Conservation (phyloP, 2,888 invertebrate genomes). For the Darwinula stevensoni region DNA sequence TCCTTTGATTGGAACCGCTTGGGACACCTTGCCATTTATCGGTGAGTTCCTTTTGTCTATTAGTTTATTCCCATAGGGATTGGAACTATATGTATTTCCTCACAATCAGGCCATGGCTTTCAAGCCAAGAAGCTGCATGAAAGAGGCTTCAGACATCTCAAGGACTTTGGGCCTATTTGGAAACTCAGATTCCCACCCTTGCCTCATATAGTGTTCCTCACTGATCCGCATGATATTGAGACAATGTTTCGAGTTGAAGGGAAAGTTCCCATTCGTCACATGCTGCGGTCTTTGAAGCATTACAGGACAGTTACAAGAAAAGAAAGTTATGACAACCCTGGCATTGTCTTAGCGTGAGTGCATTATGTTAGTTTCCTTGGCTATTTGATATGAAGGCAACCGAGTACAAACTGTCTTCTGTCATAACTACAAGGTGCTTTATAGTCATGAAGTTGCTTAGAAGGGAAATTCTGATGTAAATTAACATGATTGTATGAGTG, state of each 20-base stretch:
- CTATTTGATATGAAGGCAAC: too few species aligned
- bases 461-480: too few species aligned
- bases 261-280: slow-evolving; percentile 16
- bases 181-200: background rate
- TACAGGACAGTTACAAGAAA: slow-evolving; percentile 14
- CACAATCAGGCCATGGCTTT: too few species aligned
- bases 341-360: background rate
- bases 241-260: slow-evolving; percentile 17
- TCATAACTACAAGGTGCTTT: too few species aligned
- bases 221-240: slow-evolving; percentile 20
- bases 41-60: too few species aligned
- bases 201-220: background rate
- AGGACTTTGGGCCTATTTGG: background rate
- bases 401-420: too few species aligned
- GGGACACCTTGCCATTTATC: background rate
- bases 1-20: background rate
- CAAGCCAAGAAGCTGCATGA: too few species aligned
- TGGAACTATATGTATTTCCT: too few species aligned
- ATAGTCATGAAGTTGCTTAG: too few species aligned
- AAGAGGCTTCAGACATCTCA: background rate
- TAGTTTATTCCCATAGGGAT: too few species aligned
- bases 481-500: too few species aligned
- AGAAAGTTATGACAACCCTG: background rate
- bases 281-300: slow-evolving; percentile 17
- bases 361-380: too few species aligned